Evolutionary conservation across 2,113 vertebrate species (phyloP).

Genomic region (Nothobranchius kuhntae): DNA sequence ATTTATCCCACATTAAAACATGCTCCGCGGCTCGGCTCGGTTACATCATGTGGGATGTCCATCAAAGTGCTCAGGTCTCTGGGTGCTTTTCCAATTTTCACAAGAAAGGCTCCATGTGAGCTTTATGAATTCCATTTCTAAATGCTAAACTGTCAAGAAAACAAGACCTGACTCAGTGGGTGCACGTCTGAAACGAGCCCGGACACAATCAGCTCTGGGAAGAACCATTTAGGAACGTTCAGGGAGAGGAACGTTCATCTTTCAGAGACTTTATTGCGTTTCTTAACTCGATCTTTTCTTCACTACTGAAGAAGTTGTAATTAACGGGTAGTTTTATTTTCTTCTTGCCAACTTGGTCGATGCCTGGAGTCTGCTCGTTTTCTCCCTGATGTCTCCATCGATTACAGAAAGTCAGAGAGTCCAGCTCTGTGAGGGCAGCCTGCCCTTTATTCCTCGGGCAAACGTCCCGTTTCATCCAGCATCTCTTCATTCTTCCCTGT

Average conservation of each 20-base stretch:
- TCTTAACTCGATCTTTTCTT: slow-evolving; percentile 32
- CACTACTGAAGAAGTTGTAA: slow-evolving; percentile 25
- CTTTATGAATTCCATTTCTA: slow-evolving; percentile 10
- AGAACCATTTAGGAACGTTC: slow-evolving; percentile 2
- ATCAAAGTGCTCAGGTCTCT: slow-evolving; percentile 33
- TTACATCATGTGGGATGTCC: slow-evolving; percentile 34
- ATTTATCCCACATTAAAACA: slow-evolving; percentile 64
- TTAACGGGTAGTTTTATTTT: slow-evolving; percentile 55
- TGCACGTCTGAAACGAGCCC: slow-evolving; percentile 12
- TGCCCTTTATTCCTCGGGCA: slow-evolving; percentile 13
- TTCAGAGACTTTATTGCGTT: slow-evolving; percentile 24
- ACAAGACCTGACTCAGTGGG: slow-evolving; percentile 43
- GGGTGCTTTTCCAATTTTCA: slow-evolving; percentile 33
- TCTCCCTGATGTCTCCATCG: slow-evolving; percentile 41
- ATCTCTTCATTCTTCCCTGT: not conserved
- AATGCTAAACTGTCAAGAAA: slow-evolving; percentile 49
- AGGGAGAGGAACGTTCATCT: not conserved
- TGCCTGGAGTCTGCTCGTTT: slow-evolving; percentile 42
- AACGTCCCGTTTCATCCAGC: slow-evolving; percentile 1
- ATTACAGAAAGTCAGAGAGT: slow-evolving; percentile 30
- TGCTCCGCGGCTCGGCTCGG: slow-evolving; percentile 64
- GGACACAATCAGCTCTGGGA: not conserved
- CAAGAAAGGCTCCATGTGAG: slow-evolving; percentile 20
- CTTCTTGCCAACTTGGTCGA: slow-evolving; percentile 44
- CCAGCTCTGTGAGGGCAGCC: slow-evolving; percentile 21